These are phyloP conservation scores for Astyanax mexicanus DNA, from an alignment of 2,797 vertebrate genomes.

Conservation along the genomic window DNA sequence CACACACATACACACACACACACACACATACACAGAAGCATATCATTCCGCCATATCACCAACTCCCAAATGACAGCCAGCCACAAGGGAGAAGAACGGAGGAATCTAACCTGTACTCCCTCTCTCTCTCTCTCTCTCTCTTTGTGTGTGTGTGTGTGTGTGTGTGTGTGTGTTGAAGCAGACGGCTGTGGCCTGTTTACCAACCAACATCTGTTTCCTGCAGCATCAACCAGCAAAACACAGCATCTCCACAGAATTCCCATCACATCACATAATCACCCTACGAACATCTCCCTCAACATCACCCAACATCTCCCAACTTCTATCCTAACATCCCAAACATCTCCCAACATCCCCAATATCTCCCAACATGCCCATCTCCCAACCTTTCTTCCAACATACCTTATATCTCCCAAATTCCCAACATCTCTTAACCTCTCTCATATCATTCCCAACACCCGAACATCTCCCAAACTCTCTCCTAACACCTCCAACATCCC, in stretches of 20 bases:
- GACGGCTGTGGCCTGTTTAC: conserved; percentile 51
- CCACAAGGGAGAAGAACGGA: conserved; percentile 33
- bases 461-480: too few species aligned
- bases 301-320: conserved; percentile 14
- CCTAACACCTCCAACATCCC: too few species aligned
- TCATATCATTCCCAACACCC: too few species aligned
- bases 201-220: conserved; percentile 52
- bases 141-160: conserved; percentile 49
- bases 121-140: not conserved
- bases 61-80: conserved; percentile 49
- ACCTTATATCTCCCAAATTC: too few species aligned
- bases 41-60: conserved; percentile 39
- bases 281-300: conserved; percentile 29
- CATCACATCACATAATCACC: conserved; percentile 41
- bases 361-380: too few species aligned
- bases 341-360: too few species aligned
- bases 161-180: conserved; percentile 43
- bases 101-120: conserved; percentile 23
- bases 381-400: too few species aligned
- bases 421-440: too few species aligned
- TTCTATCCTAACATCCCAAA: too few species aligned
- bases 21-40: not conserved
- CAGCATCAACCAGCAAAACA: conserved; percentile 56
- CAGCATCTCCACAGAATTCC: conserved; percentile 55
- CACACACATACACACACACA: not conserved